Conservation (phyloP, 2,113 vertebrate species). For the Sarotherodon lohbergeri region DNA sequence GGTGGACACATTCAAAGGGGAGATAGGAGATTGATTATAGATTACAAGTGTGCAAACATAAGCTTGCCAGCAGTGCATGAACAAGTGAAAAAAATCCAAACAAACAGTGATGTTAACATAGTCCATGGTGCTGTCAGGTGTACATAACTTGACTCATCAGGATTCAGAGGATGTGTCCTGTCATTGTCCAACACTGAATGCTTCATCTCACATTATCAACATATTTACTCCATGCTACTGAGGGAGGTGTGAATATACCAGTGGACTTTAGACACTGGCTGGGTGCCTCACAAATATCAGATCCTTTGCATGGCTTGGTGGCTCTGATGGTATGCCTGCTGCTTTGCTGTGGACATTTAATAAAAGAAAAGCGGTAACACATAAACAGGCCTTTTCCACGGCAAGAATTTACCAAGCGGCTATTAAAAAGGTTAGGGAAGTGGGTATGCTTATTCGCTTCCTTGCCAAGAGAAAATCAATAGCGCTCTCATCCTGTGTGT, state of each 20-base stretch:
- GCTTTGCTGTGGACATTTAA: conserved; percentile 36
- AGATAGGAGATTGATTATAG: conserved; percentile 3
- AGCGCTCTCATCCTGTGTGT: neutral
- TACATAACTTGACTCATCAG: neutral
- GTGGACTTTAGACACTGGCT: neutral
- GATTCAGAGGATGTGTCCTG: conserved; percentile 37
- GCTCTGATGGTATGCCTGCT: conserved; percentile 35
- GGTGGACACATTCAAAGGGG: conserved; percentile 2
- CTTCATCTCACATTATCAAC: conserved; percentile 1
- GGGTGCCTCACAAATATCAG: conserved; percentile 14
- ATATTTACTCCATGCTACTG: conserved; percentile 22
- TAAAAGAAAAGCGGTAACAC: neutral
- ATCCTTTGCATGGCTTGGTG: conserved; percentile 54
- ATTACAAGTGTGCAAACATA: neutral
- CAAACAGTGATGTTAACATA: neutral
- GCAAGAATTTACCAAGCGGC: neutral
- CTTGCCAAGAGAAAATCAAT: neutral
- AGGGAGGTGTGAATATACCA: conserved; percentile 32
- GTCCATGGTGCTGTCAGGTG: neutral
- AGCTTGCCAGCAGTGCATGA: neutral
- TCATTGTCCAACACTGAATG: neutral
- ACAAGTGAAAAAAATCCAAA: neutral
- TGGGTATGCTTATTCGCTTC: neutral
- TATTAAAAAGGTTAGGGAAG: neutral
- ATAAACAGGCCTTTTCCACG: conserved; percentile 4